Evolutionary conservation across 2,113 vertebrate genomes (phyloP).

Genomic region (Oryzias curvinotus): DNA sequence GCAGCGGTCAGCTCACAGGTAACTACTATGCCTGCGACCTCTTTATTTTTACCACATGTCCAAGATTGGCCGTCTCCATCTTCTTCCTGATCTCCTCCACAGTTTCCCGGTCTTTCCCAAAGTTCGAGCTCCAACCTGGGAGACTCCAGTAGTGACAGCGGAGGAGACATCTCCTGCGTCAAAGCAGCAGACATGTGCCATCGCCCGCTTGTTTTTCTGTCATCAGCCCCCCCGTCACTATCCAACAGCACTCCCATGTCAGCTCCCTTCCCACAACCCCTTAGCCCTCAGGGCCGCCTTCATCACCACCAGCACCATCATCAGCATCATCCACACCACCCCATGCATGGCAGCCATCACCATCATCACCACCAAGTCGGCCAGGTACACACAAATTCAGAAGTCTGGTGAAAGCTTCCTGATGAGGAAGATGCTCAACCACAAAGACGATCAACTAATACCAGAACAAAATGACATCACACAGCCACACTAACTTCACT

Average conservation of each 20-base stretch:
- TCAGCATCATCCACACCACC: conserved; percentile 77
- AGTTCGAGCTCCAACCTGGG: conserved; percentile 75
- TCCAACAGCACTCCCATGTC: conserved; percentile 73
- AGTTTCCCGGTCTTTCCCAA: conserved; percentile 84
- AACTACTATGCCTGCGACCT: conserved; percentile 22
- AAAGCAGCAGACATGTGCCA: conserved; percentile 83
- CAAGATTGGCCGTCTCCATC: background rate
- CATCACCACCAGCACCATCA: conserved; percentile 84
- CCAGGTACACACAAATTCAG: conserved; percentile 64
- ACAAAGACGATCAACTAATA: background rate
- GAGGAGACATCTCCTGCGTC: conserved; percentile 78
- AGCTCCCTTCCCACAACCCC: conserved; percentile 83
- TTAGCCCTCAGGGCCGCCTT: conserved; percentile 85
- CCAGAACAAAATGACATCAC: background rate
- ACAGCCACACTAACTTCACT: too few relatives aligned
- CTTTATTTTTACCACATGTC: background rate
- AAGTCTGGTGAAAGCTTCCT: background rate
- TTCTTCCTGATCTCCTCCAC: conserved; percentile 40
- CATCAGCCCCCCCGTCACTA: conserved; percentile 68
- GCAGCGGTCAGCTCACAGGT: conserved; percentile 85
- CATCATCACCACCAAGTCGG: conserved; percentile 72
- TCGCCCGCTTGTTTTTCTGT: conserved; percentile 82
- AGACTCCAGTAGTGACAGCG: conserved; percentile 83
- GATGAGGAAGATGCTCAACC: background rate
- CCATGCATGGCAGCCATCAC: conserved; percentile 74